Evolutionary conservation across 2,113 vertebrate genomes (phyloP), one percentile per base, ranked within the genome.

Genomic region (Nyctereutes procyonoides): DNA sequence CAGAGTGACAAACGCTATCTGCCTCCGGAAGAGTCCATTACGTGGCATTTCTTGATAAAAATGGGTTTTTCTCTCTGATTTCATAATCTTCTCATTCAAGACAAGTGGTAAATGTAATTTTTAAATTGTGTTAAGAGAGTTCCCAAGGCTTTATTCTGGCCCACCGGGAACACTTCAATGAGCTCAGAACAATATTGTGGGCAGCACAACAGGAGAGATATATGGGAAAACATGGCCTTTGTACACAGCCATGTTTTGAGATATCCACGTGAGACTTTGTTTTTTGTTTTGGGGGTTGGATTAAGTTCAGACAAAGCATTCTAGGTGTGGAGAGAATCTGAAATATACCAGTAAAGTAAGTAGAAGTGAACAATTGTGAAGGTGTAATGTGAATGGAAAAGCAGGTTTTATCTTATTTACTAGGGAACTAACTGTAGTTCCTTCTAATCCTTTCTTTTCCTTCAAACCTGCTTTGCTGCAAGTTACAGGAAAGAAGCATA

Each of bases 231-330:
- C 19, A 0, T 2, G 15, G 4, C 62, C 60, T 90, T 13, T 3
- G 30, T 28, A 24, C 14, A 3, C 10, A 4, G 58, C 48, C 16
- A 17, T 0, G 1, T 15, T 48, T 53, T 58, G 79, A 79, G 63
- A 19, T 3, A 19, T 74, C 69, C 58, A 9, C 30, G 2, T 8
- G 79, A 86, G n/a, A 9, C 38, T 84, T 88, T 62, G 62, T 90
- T 82, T 74, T 56, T 56, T 30, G 11, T 53, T 73, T 74, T 63
- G 51, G 24, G 91, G 65, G 88, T 93, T 73, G 91, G 94, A 14
- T 79, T 53, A 62, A 89, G 96, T 95, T 98, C 53, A 74, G 93
- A 97, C 92, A 97, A 63, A 95, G 97, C 92, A 1, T 35, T 84
- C 58, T 28, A 88, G 92, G 86, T 38, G 28, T 32, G 63, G 67